Conservation (phyloP, 2,797 vertebrate genomes). For the Sardinella longiceps region DNA sequence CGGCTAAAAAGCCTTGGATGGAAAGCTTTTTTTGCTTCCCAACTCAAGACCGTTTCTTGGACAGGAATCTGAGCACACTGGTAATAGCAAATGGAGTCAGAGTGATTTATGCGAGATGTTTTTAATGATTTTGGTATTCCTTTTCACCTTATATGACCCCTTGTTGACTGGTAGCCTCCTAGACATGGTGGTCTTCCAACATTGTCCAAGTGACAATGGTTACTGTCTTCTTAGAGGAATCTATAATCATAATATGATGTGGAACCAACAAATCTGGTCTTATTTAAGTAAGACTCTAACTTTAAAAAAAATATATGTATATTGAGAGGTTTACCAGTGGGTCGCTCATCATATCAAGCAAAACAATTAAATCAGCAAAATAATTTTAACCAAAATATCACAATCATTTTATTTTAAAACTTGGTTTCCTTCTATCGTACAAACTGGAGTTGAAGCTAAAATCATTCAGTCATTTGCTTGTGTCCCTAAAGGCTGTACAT, state of each 20-base stretch:
- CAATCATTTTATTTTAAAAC: neutral
- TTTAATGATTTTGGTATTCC: constrained; percentile 56
- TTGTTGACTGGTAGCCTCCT: constrained; percentile 37
- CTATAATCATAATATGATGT: neutral
- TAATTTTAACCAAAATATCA: neutral
- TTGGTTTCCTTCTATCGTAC: neutral
- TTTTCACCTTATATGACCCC: constrained; percentile 55
- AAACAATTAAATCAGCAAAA: neutral
- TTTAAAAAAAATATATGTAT: neutral
- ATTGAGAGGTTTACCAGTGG: neutral
- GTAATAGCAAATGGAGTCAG: constrained; percentile 55
- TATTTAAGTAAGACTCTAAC: neutral
- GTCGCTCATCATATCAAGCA: neutral
- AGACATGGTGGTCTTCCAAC: neutral
- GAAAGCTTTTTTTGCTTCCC: constrained; percentile 56
- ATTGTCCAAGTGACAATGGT: neutral
- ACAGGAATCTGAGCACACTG: constrained; percentile 52
- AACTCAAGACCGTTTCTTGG: constrained; percentile 55
- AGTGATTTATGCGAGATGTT: constrained; percentile 57
- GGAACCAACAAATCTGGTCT: neutral
- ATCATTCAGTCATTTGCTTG: constrained; percentile 58
- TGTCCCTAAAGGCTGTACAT: constrained; percentile 22
- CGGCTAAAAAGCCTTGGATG: constrained; percentile 53
- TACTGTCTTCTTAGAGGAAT: neutral
- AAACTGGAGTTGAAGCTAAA: neutral